Evolutionary conservation across 2,797 vertebrate genomes (phyloP).

Genomic region (Poeciliopsis turneri): DNA sequence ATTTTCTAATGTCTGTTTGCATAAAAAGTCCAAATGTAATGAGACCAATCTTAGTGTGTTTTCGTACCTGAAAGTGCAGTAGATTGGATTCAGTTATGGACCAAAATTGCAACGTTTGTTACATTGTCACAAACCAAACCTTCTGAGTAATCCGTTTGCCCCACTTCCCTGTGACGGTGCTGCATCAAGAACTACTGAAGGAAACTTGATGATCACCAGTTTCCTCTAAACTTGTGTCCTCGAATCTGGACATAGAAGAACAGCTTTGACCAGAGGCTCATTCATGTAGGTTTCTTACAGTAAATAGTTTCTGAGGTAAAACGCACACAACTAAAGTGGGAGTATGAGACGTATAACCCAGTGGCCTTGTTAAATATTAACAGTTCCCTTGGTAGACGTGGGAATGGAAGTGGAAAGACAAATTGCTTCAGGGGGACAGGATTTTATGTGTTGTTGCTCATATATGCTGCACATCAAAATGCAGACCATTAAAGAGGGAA

Average conservation of each 20-base stretch:
- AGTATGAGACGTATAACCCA: slow-evolving; percentile 21
- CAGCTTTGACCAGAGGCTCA: background rate
- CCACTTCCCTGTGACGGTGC: too few species aligned
- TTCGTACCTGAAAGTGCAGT: too few species aligned
- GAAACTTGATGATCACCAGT: background rate
- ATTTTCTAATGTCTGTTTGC: background rate
- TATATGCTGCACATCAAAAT: slow-evolving; percentile 57
- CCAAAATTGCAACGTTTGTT: too few species aligned
- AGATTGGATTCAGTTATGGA: too few species aligned
- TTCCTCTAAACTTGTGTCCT: background rate
- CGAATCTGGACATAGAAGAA: background rate
- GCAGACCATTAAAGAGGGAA: slow-evolving; percentile 61
- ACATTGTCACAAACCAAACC: too few species aligned
- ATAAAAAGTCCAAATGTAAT: background rate
- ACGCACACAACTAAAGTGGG: background rate
- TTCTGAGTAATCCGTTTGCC: too few species aligned
- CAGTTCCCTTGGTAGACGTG: slow-evolving; percentile 44
- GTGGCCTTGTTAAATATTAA: slow-evolving; percentile 61
- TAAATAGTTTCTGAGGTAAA: background rate
- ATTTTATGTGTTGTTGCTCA: slow-evolving; percentile 51
- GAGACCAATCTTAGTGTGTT: too few species aligned
- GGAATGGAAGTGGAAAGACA: slow-evolving; percentile 39
- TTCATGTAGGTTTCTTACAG: background rate
- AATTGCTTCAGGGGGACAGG: slow-evolving; percentile 41
- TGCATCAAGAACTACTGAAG: too few species aligned